Base-by-base conservation (phyloP, 2,888 invertebrate genomes). In the Noctua fimbriata region DNA sequence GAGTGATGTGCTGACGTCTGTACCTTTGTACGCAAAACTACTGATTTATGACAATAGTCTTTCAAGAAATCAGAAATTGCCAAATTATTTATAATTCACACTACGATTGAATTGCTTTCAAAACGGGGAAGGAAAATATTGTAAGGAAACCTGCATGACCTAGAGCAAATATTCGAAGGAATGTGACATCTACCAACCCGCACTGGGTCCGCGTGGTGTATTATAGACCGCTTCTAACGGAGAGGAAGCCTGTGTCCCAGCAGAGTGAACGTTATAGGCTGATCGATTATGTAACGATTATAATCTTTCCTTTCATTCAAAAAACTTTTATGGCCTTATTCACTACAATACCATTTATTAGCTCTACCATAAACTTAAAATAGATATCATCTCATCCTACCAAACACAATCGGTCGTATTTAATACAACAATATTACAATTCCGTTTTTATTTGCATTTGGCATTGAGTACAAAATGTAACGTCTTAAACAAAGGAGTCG, bases 381-480 rank as follows among this genome's bases (percentile, higher is more conserved):
- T 47, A 69, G 74, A 86, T 86, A 76, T 18, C 44, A 86, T 82
- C 78, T 79, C 60, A 69, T 55, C n/a, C 21, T 52, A 36, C 63
- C 44, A 71, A 49, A 79, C 65, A 75, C 65, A 81, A 77, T 71
- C 60, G 86, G 60, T 67, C 32, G 65, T 80, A 78, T 84, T 58
- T 52, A 76, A 83, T 76, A 58, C 65, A 75, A 71, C 60, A 69
- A 69, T 84, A 74, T 67, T 79, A 73, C 76, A 71, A 78, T 83
- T 80, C 52, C 32, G 41, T 75, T 83, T 86, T 72, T 79, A 87
- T 88, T 88, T 79, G 75, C 81, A 87, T 89, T 80, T 81, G 84
- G 81, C 88, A 88, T 89, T 87, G 89, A 87, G 41, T 60, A 75
- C 72, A 67, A 81, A 72, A 71, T 75, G 60, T 78, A 71, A 71